Conservation (phyloP, 2,113 vertebrate species). For the Nothocercus julius region DNA sequence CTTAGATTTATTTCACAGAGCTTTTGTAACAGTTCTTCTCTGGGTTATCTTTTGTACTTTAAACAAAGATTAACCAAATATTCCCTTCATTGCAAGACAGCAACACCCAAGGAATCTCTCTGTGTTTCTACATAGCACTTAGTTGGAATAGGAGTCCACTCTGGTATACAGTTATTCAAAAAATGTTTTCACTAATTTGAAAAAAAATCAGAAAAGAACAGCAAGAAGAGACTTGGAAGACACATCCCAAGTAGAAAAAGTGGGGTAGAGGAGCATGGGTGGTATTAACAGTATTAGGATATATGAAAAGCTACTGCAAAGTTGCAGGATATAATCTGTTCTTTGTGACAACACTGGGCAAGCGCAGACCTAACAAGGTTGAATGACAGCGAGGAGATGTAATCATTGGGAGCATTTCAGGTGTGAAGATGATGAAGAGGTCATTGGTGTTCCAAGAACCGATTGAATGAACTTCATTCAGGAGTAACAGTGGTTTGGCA, state of each 20-base stretch:
- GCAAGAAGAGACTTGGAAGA: background rate
- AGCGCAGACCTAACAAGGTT: background rate
- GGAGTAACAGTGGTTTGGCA: background rate
- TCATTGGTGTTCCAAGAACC: background rate
- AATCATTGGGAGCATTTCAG: background rate
- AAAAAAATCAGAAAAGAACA: background rate
- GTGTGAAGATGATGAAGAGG: background rate
- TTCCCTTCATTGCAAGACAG: background rate
- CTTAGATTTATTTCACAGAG: background rate
- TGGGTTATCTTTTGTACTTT: background rate
- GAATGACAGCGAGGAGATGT: background rate
- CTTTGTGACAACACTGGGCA: background rate
- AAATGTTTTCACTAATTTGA: rapidly evolving
- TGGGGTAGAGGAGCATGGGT: background rate
- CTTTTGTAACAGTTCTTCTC: background rate
- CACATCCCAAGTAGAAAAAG: background rate
- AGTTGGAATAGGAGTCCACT: background rate
- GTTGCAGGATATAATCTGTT: background rate
- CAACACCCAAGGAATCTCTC: background rate
- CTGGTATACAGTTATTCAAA: background rate
- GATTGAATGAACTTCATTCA: background rate
- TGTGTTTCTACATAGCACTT: background rate
- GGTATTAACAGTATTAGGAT: background rate
- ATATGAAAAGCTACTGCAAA: background rate
- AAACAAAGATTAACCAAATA: background rate